Evolutionary conservation across 1,140 invertebrate species (phyloP), one percentile per base, ranked within the genome.

Genomic region (Trichomalopsis sarcophagae): DNA sequence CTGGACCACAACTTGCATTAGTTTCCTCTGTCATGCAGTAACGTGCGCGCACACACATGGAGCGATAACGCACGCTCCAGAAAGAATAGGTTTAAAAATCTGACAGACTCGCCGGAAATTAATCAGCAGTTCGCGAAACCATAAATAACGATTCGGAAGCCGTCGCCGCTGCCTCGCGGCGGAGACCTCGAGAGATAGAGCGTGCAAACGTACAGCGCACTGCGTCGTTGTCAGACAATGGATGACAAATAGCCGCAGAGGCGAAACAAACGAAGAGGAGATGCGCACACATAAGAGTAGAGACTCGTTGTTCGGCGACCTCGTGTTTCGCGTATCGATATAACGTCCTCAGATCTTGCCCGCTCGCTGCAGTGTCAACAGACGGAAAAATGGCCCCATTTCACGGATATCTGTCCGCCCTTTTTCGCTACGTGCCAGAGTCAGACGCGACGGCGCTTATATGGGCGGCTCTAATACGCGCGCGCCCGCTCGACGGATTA

Each of bases 201-300:
- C 5, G 47, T 23, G 2, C 9, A 71, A 33, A 62, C 74, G 79
- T 36, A 36, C 33, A 36, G 33, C 40, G 81, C 62, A 73, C 78
- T 71, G 68, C 55, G 75, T 80, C 84, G 84, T 87, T 87, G 82
- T 87, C 89, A 81, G 90, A 91, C 90, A 91, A 91, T 91, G 89
- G 90, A 91, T 91, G 91, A 91, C 90, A 91, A 91, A 91, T 91
- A 90, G 90, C 84, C 84, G 82, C 84, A 87, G 23, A 89, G 87
- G 89, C 88, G 90, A 91, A 91, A 91, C 90, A 90, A 91, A 90
- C 90, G 47, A 89, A 87, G 89, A 90, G 27, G 5, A 36, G 71
- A 2, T 10, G 9, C n/a, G n/a, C 27, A 30, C 14, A 2, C 40
- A 47, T 17, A 66, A 84, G 84, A 81, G 84, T 44, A 44, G 6